Conservation (phyloP, 1,140 invertebrate species). For the Pissodes strobi region DNA sequence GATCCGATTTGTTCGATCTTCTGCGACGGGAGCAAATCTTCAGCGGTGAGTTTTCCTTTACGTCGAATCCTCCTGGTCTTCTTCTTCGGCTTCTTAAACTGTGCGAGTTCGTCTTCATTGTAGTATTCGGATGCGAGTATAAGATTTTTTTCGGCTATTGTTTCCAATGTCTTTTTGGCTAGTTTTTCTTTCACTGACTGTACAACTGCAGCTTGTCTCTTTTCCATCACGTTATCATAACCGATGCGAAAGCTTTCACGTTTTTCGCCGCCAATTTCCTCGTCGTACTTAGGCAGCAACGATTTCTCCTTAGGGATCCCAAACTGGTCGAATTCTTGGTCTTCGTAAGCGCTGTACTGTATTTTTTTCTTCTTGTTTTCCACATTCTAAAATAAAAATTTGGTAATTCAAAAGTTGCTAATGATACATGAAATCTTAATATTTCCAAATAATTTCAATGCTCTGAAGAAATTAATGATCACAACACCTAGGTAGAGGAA, state of each 20-base stretch:
- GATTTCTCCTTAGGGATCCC: conserved; percentile 72
- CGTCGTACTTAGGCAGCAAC: conserved; percentile 92
- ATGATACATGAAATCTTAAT: no score
- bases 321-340: conserved; percentile 81
- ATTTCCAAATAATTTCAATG: no score
- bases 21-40: conserved; percentile 59
- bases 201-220: conserved; percentile 58
- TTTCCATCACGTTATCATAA: conserved; percentile 57
- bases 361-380: conserved; percentile 83
- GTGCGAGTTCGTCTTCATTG: conserved; percentile 77
- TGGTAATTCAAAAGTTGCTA: no score
- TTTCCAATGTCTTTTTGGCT: conserved; percentile 74
- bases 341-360: conserved; percentile 84
- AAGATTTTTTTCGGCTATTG: conserved; percentile 68
- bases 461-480: no score
- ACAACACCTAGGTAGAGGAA: no score
- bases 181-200: conserved; percentile 63
- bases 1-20: conserved; percentile 61
- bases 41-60: conserved; percentile 63
- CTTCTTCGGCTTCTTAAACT: conserved; percentile 94
- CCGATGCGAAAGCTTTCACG: conserved; percentile 83
- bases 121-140: conserved; percentile 88
- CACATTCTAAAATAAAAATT: conserved; percentile 69
- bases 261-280: conserved; percentile 85
- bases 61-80: conserved; percentile 69